These are phyloP conservation scores for Melozone crissalis DNA, from an alignment of 2,113 vertebrate genomes.

Conservation along the genomic window DNA sequence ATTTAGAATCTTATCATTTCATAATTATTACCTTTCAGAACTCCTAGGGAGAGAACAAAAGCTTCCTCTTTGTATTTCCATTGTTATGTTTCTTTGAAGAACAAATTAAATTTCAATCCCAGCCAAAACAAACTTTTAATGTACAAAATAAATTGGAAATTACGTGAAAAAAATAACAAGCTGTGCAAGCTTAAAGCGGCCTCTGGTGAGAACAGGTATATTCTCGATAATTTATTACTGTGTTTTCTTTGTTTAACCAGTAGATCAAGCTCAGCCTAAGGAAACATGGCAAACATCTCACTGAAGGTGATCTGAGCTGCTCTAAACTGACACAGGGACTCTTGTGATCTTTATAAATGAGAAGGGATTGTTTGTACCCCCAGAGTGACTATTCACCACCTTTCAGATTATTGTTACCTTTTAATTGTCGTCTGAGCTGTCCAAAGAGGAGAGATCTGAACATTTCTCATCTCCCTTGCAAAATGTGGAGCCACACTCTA, in stretches of 20 bases:
- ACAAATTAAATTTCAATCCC: slow-evolving; percentile 76
- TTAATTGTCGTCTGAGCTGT: neutral
- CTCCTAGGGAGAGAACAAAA: slow-evolving; percentile 76
- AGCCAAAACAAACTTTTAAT: slow-evolving; percentile 78
- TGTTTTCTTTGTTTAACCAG: slow-evolving; percentile 66
- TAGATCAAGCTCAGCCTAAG: slow-evolving; percentile 2
- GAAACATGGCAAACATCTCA: neutral
- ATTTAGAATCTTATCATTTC: slow-evolving; percentile 81
- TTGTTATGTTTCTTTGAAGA: slow-evolving; percentile 79
- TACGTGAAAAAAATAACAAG: slow-evolving; percentile 34
- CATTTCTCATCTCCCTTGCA: neutral
- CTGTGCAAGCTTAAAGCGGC: slow-evolving; percentile 3
- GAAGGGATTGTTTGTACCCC: neutral
- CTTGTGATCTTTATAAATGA: neutral
- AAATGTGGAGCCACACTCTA: neutral
- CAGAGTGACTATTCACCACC: neutral
- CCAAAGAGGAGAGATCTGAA: neutral
- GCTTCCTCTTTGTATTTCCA: slow-evolving; percentile 73
- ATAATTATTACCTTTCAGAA: slow-evolving; percentile 83
- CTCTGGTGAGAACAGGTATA: slow-evolving; percentile 63
- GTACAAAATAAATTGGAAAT: slow-evolving; percentile 73
- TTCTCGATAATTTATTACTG: slow-evolving; percentile 63
- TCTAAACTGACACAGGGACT: neutral
- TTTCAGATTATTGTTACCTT: neutral
- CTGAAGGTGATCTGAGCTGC: neutral